phyloP scores from a whole-genome alignment of 2,113 vertebrate genomes.

The Zonotrichia leucophrys region DNA sequence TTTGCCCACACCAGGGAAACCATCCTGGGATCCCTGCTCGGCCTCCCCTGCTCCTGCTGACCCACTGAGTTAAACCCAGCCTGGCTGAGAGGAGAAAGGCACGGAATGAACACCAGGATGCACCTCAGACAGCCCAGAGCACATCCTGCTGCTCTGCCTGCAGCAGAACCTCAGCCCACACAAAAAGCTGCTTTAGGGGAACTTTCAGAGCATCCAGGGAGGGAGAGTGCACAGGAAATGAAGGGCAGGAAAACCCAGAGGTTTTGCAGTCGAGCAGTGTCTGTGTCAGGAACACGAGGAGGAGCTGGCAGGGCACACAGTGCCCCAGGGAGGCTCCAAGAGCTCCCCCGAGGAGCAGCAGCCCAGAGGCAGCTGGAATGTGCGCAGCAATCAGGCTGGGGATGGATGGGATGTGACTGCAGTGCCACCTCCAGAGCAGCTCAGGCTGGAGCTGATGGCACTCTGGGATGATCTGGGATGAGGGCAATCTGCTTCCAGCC shows the following conservation, averaged over 20 bases:
- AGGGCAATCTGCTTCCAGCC: background rate
- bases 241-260: background rate
- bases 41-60: background rate
- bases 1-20: background rate
- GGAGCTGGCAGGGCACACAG: background rate
- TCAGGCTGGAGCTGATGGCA: background rate
- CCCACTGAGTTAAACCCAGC: background rate
- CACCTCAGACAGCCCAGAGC: background rate
- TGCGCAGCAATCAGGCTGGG: accelerated
- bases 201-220: background rate
- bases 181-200: background rate
- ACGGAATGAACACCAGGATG: accelerated
- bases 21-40: background rate
- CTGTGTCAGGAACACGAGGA: background rate
- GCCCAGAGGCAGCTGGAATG: background rate
- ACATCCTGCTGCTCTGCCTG: background rate
- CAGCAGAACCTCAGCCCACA: background rate
- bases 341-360: background rate
- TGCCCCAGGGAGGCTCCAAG: background rate
- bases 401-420: background rate
- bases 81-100: background rate
- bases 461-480: background rate
- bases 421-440: background rate
- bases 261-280: background rate
- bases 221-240: accelerated